Evolutionary conservation across 2,888 invertebrate genomes (phyloP), one percentile per base, ranked within the genome.

Genomic region (Scrobipalpa costella): DNA sequence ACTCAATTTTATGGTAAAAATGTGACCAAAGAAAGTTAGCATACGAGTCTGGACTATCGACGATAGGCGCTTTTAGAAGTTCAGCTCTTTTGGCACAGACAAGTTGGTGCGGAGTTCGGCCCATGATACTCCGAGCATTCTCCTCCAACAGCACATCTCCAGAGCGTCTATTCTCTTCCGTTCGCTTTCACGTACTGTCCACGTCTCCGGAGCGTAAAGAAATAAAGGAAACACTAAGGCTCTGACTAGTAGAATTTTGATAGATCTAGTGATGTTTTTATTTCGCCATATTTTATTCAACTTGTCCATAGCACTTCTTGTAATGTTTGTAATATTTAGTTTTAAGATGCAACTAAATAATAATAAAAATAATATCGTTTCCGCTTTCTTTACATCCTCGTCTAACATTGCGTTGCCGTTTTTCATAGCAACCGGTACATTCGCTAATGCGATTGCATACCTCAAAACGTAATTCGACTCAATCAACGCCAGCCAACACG

Each of bases 371-470:
- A 36, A 1, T 1, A 9, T 36, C 11, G 1, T 7, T 36, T 40
- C 13, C 13, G 40, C 13, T 11, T 11, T 55, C 27, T 55, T 21
- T 52, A 38, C 19, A 38, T 61, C 52, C 6, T 7, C 19, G 52
- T 36, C 15, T 6, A 33, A 21, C 15, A 8, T 19, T 6, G 15
- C 66, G 69, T 66, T 68, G 68, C 64, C 64, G 69, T 74, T 74
- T 78, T 81, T 82, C 79, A 75, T 78, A 70, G 74, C 78, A 71
- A 72, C 70, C 77, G 69, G 76, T 80, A 79, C 82, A 85, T 85
- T 83, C 85, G 80, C 85, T 86, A 88, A 89, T 88, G 85, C 87
- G 83, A 88, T 84, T 81, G 81, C 85, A 77, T 86, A 83, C 77
- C 84, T 84, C 81, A 80, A 80, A 85, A 82, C 80, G 79, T 88